Evolutionary conservation across 2,797 vertebrate genomes (phyloP).

Genomic region (Brotula barbata): DNA sequence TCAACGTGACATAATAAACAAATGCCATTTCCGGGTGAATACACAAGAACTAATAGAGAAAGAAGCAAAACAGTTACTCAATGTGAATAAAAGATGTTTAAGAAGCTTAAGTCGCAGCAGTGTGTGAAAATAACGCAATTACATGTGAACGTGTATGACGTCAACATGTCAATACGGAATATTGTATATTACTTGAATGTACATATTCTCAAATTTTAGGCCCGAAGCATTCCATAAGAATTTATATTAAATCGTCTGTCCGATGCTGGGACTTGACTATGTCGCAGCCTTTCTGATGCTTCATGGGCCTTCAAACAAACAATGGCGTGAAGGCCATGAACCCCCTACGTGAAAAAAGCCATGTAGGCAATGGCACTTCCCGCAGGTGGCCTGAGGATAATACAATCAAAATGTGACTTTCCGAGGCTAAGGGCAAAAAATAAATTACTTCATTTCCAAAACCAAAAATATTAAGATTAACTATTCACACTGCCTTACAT

Average conservation of each 20-base stretch:
- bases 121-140: not conserved
- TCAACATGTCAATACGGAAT: not conserved
- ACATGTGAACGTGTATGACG: not conserved
- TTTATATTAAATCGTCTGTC: not conserved
- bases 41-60: conserved; percentile 15
- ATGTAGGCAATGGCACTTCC: conserved; percentile 51
- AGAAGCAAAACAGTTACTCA: not conserved
- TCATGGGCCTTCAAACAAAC: conserved; percentile 62
- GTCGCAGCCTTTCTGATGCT: conserved; percentile 17
- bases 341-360: conserved; percentile 63
- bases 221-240: accelerated
- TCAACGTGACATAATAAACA: conserved; percentile 66
- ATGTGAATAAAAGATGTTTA: not conserved
- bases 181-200: not conserved
- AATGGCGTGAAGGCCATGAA: conserved; percentile 76
- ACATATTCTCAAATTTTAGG: too few relatives aligned
- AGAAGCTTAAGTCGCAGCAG: not conserved
- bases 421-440: not conserved
- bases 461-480: not conserved
- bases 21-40: conserved; percentile 38
- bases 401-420: not conserved
- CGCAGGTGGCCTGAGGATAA: conserved; percentile 23
- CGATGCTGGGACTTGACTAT: not conserved
- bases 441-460: not conserved
- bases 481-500: not conserved